Percentiles rank a stretch among this genome's conserved stretches.
Conservation (phyloP, 2,113 vertebrate genomes). For the Lanius collurio region DNA sequence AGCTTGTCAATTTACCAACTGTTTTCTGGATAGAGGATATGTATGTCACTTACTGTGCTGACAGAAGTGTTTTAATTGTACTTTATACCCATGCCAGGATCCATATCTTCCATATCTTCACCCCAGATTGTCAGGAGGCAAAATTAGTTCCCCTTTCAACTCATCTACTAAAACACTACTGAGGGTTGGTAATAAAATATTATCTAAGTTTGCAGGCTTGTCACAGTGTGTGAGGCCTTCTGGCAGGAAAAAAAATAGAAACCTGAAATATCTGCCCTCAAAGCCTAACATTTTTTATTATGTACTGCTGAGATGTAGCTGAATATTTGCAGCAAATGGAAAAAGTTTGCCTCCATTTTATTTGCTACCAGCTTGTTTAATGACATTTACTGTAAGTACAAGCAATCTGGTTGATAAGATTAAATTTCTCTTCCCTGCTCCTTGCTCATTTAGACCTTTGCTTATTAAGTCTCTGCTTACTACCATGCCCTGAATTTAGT, state of each 20-base stretch:
- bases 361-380: background rate
- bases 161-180: background rate
- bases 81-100: background rate
- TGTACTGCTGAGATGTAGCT: background rate
- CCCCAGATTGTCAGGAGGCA: background rate
- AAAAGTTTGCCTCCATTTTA: background rate
- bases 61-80: slow-evolving; percentile 3
- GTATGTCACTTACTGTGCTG: background rate
- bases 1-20: background rate
- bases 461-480: background rate
- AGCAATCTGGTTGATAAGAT: background rate
- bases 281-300: background rate
- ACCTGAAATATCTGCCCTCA: background rate
- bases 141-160: background rate
- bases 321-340: background rate
- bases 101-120: background rate
- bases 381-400: background rate
- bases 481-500: background rate
- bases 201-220: background rate
- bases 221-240: background rate
- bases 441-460: background rate
- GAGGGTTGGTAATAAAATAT: background rate
- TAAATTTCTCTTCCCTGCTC: background rate
- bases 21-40: background rate
- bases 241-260: background rate